These are phyloP conservation scores for Cartodere bifasciata DNA, from an alignment of 2,888 invertebrate genomes.

Conservation along the genomic window DNA sequence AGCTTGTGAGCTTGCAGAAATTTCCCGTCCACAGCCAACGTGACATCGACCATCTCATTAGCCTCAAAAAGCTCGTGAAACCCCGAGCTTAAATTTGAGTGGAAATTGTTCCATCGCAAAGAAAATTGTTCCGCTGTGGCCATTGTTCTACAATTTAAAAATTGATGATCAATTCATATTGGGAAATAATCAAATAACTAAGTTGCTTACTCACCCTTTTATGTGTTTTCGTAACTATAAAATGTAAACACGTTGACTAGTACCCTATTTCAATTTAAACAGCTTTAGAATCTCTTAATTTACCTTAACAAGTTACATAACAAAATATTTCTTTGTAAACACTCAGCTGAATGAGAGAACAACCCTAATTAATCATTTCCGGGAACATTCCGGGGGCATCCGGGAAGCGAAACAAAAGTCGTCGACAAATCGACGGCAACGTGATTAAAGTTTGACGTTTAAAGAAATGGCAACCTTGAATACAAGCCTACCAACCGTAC, in stretches of 20 bases:
- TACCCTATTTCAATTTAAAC: too few relatives aligned
- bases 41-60: constrained; percentile 65
- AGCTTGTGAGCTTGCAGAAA: constrained; percentile 66
- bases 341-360: constrained; percentile 18
- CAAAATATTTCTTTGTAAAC: constrained; percentile 21
- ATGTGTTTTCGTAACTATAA: constrained; percentile 4
- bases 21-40: constrained; percentile 64
- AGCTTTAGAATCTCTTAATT: too few relatives aligned
- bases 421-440: too few relatives aligned
- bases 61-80: constrained; percentile 58
- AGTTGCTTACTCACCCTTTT: constrained; percentile 24
- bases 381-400: constrained; percentile 30
- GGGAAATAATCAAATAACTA: background rate
- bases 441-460: too few relatives aligned
- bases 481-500: too few relatives aligned
- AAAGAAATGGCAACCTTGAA: too few relatives aligned
- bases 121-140: constrained; percentile 56
- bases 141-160: constrained; percentile 27
- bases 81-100: constrained; percentile 58
- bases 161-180: constrained; percentile 11
- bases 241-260: constrained; percentile 10
- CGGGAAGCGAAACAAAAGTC: constrained; percentile 12
- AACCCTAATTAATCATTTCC: constrained; percentile 33
- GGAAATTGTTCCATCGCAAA: constrained; percentile 68
- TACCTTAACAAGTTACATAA: constrained; percentile 23